Evolutionary conservation across 2,797 vertebrate genomes (phyloP).

Genomic region (Propithecus deckenii): DNA sequence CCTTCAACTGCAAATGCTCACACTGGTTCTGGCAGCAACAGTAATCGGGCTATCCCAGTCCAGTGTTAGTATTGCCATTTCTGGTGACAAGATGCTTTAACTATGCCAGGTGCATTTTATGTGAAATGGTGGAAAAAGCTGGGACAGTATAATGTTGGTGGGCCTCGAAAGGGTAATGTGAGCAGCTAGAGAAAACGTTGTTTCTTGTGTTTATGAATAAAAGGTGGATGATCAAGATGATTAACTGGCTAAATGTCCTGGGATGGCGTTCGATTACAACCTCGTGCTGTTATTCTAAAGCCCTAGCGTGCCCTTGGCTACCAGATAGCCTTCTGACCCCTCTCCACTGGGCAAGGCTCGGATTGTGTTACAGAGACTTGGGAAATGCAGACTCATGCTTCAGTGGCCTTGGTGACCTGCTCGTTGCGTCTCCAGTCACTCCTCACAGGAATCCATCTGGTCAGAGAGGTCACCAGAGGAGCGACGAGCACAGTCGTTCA

Average conservation of each 20-base stretch:
- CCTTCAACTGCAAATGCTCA: background rate
- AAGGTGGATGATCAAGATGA: conserved; percentile 25
- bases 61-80: fast-evolving
- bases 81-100: background rate
- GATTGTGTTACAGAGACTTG: conserved; percentile 29
- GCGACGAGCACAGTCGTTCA: background rate
- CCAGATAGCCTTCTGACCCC: conserved; percentile 41
- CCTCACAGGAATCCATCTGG: background rate
- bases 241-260: background rate
- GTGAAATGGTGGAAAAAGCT: background rate
- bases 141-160: background rate
- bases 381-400: conserved; percentile 61
- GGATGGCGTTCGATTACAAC: background rate
- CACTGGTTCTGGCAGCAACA: background rate
- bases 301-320: conserved; percentile 28
- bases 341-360: background rate
- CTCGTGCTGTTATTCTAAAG: background rate
- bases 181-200: background rate
- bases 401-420: background rate
- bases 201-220: conserved; percentile 48
- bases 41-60: fast-evolving
- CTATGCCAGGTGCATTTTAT: background rate
- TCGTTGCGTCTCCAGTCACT: background rate
- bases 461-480: background rate
- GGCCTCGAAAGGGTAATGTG: background rate